phyloP scores from a whole-genome alignment of 2,113 vertebrate species.

The Chunga burmeisteri region DNA sequence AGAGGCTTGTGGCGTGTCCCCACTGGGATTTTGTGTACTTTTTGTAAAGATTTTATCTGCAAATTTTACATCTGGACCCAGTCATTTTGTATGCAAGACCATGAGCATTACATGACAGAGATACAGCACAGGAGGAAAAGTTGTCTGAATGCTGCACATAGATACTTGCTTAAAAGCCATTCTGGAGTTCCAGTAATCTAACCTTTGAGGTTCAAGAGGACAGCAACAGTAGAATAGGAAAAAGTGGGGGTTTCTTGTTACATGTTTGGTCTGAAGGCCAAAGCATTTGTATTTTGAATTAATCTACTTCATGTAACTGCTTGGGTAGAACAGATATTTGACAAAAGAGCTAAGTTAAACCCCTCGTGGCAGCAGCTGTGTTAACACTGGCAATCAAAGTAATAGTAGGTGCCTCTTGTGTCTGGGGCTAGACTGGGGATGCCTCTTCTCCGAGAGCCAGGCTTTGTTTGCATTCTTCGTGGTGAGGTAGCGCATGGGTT shows the following conservation, averaged over 20 bases:
- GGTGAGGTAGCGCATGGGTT: accelerated
- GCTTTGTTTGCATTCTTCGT: background rate
- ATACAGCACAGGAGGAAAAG: background rate
- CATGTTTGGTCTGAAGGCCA: background rate
- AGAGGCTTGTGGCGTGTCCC: background rate
- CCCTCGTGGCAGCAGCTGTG: background rate
- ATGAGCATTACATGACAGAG: background rate
- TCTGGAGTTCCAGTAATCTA: background rate
- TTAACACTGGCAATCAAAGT: background rate
- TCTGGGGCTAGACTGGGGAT: background rate
- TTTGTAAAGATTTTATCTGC: background rate
- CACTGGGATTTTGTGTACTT: background rate
- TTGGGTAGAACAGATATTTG: background rate
- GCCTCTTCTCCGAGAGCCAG: background rate
- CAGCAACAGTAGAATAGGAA: background rate
- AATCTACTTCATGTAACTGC: background rate
- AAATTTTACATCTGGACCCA: background rate
- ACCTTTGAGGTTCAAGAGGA: background rate
- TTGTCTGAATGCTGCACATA: background rate
- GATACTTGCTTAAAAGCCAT: background rate
- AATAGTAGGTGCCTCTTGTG: background rate
- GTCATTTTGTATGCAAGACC: background rate
- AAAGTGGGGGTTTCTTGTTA: accelerated
- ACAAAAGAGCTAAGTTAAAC: background rate
- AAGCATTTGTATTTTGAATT: background rate